Percentiles rank a stretch among this genome's conserved stretches.
Evolutionary conservation across 2,888 invertebrate genomes (phyloP).

Genomic region (Spicauda simplicius): DNA sequence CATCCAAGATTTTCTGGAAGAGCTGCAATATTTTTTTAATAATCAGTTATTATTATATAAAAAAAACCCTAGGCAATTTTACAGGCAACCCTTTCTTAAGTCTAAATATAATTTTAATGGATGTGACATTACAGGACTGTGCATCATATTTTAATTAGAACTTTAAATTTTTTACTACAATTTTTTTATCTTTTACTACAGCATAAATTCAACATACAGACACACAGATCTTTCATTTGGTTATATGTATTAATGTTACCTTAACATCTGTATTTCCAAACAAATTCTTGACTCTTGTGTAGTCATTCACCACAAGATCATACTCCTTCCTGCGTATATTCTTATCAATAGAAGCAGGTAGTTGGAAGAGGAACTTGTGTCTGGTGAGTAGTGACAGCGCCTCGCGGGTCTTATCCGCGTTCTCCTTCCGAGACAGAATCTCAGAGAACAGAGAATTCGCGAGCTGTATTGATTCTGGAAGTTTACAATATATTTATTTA

Average conservation of each 20-base stretch:
- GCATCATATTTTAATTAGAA: too few relatives aligned
- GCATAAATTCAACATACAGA: too few relatives aligned
- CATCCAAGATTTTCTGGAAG: slow-evolving; percentile 94
- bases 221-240: too few relatives aligned
- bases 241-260: too few relatives aligned
- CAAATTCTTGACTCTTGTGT: slow-evolving; percentile 96
- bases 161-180: too few relatives aligned
- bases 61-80: too few relatives aligned
- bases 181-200: too few relatives aligned
- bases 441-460: slow-evolving; percentile 97
- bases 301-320: slow-evolving; percentile 98
- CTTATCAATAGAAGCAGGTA: slow-evolving; percentile 96
- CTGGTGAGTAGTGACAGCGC: slow-evolving; percentile 96
- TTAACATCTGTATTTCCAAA: slow-evolving; percentile 97
- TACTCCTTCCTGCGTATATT: slow-evolving; percentile 98
- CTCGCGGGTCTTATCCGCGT: slow-evolving; percentile 97
- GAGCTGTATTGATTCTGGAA: slow-evolving; percentile 93
- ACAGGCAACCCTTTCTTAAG: too few relatives aligned
- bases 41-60: not conserved
- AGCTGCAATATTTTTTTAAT: slow-evolving; percentile 74
- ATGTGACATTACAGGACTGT: too few relatives aligned
- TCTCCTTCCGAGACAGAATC: slow-evolving; percentile 95
- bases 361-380: slow-evolving; percentile 97
- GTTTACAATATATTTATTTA: not conserved
- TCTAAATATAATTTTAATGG: too few relatives aligned